Conservation (phyloP, 2,113 vertebrate species). For the Salvelinus sp. region DNA sequence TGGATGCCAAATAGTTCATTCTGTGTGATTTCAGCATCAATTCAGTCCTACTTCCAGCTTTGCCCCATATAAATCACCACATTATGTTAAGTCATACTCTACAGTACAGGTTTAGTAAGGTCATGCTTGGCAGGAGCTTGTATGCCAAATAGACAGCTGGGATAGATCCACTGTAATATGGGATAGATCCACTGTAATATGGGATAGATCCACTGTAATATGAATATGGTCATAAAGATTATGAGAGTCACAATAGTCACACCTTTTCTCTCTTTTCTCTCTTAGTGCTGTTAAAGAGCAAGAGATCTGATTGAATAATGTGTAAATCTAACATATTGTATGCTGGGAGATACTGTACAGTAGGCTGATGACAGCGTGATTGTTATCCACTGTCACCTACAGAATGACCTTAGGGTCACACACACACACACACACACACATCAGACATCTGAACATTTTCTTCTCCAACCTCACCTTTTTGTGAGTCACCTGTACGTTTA, state of each 20-base stretch:
- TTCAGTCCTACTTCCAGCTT: too few species aligned
- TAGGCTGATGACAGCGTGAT: not conserved
- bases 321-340: not conserved
- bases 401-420: not conserved
- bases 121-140: too few species aligned
- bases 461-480: too few species aligned
- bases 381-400: not conserved
- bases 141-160: not conserved
- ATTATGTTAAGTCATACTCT: too few species aligned
- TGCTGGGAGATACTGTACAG: too few species aligned
- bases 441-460: not conserved
- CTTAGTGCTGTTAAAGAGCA: not conserved
- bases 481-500: not conserved
- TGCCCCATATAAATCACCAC: too few species aligned
- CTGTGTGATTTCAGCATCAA: too few species aligned
- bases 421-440: too few species aligned
- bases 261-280: not conserved
- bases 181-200: not conserved
- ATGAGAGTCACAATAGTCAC: not conserved
- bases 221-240: slow-evolving; percentile 1
- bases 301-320: not conserved
- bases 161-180: not conserved
- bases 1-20: too few species aligned
- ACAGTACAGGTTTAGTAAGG: too few species aligned
- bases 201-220: not conserved